These are phyloP conservation scores for Colletes collaris DNA, from an alignment of 2,888 invertebrate genomes.

Conservation along the genomic window DNA sequence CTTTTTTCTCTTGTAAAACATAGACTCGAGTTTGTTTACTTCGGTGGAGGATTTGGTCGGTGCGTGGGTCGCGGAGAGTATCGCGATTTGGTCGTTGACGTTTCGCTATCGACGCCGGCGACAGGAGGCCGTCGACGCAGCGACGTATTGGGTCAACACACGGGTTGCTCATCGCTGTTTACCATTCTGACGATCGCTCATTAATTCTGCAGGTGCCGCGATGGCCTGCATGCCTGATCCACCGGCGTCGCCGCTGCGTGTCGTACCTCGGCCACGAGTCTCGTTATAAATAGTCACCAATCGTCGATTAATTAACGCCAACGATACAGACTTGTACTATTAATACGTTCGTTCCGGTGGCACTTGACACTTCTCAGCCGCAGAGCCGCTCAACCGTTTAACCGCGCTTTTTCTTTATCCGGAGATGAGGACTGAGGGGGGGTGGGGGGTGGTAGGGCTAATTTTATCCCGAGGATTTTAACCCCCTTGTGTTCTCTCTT, in stretches of 20 bases:
- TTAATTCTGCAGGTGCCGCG: conserved; percentile 63
- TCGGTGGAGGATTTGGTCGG: no score
- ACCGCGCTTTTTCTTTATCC: conserved; percentile 5
- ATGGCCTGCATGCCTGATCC: conserved; percentile 10
- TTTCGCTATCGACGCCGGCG: conserved; percentile 12
- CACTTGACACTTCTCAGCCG: neutral
- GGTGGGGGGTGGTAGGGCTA: conserved; percentile 2
- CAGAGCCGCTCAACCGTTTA: neutral
- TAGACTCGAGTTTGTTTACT: no score
- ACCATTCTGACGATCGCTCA: conserved; percentile 55
- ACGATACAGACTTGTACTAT: conserved; percentile 31
- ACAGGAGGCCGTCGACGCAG: conserved; percentile 16
- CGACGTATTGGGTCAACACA: conserved; percentile 47
- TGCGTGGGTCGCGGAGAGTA: no score
- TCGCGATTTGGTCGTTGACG: neutral
- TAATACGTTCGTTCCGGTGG: conserved; percentile 40
- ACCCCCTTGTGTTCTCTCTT: conserved; percentile 14
- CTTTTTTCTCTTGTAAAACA: no score
- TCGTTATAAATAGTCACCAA: conserved; percentile 57
- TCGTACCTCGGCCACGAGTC: neutral
- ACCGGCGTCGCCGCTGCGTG: neutral
- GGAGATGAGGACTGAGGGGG: neutral
- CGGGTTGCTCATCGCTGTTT: conserved; percentile 55
- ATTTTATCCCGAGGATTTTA: conserved; percentile 56
- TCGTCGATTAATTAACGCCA: conserved; percentile 57